Conservation (phyloP, 1,140 invertebrate species). For the Trichonephila clavipes region DNA sequence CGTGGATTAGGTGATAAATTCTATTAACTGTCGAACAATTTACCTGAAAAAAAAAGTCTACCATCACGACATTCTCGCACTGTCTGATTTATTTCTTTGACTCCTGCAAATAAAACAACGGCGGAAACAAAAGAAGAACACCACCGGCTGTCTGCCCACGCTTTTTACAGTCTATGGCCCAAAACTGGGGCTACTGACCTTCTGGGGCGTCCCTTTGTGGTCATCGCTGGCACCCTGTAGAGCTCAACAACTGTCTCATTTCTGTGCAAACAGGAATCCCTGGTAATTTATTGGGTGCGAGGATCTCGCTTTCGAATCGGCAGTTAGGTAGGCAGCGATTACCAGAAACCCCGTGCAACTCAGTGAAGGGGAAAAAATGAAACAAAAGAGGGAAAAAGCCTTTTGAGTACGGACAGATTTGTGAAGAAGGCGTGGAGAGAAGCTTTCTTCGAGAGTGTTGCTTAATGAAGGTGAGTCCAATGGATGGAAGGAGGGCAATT, state of each 20-base stretch:
- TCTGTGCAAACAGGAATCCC: conserved; percentile 12
- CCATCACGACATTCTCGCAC: not conserved
- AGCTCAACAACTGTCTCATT: not conserved
- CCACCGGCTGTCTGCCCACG: not conserved
- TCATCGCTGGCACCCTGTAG: not conserved
- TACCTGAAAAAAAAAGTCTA: not conserved
- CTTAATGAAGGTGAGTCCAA: not conserved
- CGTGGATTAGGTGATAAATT: not conserved
- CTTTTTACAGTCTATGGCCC: not conserved
- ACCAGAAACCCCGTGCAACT: not conserved
- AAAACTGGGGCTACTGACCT: conserved; percentile 12
- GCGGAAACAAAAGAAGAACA: not conserved
- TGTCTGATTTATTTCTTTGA: conserved; percentile 1
- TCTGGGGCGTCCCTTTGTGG: not conserved
- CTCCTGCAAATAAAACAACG: conserved; percentile 32
- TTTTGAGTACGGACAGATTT: conserved; percentile 10
- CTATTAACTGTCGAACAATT: not conserved
- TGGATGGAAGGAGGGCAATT: not conserved
- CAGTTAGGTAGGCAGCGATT: not conserved
- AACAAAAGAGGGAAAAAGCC: not conserved
- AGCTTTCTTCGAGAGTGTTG: not conserved
- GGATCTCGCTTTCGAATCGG: not conserved
- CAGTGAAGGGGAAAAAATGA: not conserved
- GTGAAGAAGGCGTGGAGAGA: not conserved
- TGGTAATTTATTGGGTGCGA: conserved; percentile 18